Evolutionary conservation across 1,140 invertebrate species (phyloP).

Genomic region (Drosophila melanica): DNA sequence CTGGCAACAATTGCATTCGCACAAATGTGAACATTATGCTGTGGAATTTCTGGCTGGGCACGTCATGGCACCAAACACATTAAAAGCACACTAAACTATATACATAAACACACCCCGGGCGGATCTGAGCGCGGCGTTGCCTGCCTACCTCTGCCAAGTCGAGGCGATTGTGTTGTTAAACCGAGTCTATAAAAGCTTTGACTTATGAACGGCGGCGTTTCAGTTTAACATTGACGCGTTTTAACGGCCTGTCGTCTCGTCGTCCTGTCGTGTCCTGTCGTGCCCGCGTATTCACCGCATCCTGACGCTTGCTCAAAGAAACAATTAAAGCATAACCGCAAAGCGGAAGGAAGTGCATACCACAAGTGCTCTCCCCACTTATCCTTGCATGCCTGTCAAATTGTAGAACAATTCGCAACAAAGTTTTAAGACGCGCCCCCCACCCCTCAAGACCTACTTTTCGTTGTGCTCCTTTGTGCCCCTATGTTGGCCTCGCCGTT

Average conservation of each 20-base stretch:
- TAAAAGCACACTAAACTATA: constrained; percentile 74
- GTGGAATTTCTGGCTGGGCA: constrained; percentile 71
- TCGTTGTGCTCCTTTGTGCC: constrained; percentile 20
- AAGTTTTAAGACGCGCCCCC: constrained; percentile 53
- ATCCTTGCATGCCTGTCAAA: constrained; percentile 65
- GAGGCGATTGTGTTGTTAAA: constrained; percentile 9
- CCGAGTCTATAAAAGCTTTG: constrained; percentile 79
- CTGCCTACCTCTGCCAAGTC: constrained; percentile 17
- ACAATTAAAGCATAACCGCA: constrained; percentile 76
- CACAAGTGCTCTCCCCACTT: constrained; percentile 52
- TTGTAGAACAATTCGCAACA: constrained; percentile 49
- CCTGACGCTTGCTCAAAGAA: constrained; percentile 62
- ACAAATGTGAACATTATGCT: constrained; percentile 66
- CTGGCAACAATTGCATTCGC: constrained; percentile 46
- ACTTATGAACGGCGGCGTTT: constrained; percentile 50
- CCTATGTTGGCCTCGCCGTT: constrained; percentile 28
- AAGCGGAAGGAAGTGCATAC: constrained; percentile 75
- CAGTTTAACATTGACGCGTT: constrained; percentile 73
- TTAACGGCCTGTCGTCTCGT: constrained; percentile 47
- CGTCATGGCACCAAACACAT: constrained; percentile 81
- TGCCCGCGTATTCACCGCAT: constrained; percentile 34
- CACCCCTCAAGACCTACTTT: constrained; percentile 33
- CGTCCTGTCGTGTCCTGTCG: constrained; percentile 54
- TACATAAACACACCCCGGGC: constrained; percentile 18
- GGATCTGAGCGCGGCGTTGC: constrained; percentile 4